Conservation (phyloP, 2,888 invertebrate species). For the Polydrusus cervinus region DNA sequence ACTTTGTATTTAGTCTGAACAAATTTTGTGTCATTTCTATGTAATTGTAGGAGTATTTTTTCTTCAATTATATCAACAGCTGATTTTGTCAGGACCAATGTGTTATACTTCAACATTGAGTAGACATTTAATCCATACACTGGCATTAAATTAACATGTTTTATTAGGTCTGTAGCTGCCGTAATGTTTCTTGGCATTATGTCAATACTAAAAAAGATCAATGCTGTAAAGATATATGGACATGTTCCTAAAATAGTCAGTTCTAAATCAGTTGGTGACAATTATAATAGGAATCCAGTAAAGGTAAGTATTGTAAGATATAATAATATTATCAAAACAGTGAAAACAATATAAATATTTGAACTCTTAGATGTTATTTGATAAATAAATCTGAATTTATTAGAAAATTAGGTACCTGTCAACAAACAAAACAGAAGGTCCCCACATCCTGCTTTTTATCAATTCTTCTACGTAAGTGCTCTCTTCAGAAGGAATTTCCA, state of each 20-base stretch:
- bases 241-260: neutral
- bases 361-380: too few species aligned
- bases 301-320: too few species aligned
- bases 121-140: constrained; percentile 96
- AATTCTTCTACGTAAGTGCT: constrained; percentile 85
- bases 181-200: constrained; percentile 92
- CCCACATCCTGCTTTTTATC: constrained; percentile 92
- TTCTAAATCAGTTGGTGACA: neutral
- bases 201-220: constrained; percentile 80
- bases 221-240: neutral
- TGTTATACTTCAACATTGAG: constrained; percentile 97
- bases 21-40: constrained; percentile 74
- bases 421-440: constrained; percentile 94
- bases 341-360: too few species aligned
- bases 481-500: constrained; percentile 90
- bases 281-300: neutral
- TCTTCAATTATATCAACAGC: constrained; percentile 91
- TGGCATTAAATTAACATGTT: constrained; percentile 95
- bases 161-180: constrained; percentile 84
- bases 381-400: too few species aligned
- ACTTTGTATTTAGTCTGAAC: constrained; percentile 75
- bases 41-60: constrained; percentile 80
- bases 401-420: constrained; percentile 83
- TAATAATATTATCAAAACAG: too few species aligned
- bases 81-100: constrained; percentile 88